These are phyloP conservation scores for Artemia sp. DNA, from an alignment of 2,888 invertebrate species.

Conservation along the genomic window DNA sequence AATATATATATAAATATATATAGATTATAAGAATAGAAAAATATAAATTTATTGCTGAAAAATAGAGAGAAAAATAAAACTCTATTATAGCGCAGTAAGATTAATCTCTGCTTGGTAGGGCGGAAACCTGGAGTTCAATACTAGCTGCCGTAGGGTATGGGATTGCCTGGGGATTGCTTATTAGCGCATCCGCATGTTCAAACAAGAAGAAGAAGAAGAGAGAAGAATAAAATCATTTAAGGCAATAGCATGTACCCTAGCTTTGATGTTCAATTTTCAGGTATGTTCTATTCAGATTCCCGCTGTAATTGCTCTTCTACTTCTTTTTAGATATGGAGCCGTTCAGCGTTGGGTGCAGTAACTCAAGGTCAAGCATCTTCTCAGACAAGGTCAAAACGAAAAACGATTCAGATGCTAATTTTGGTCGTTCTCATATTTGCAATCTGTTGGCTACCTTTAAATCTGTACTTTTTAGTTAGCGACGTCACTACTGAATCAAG, in stretches of 20 bases:
- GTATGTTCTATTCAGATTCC: neutral
- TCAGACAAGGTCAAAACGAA: conserved; percentile 32
- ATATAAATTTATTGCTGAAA: too few species aligned
- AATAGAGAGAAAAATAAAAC: too few species aligned
- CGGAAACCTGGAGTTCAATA: too few species aligned
- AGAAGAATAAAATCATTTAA: neutral
- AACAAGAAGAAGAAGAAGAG: too few species aligned
- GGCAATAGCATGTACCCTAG: neutral
- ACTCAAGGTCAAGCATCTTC: conserved; percentile 32
- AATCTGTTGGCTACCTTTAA: conserved; percentile 36
- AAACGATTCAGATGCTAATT: conserved; percentile 35
- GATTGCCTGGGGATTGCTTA: too few species aligned
- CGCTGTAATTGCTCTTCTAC: neutral
- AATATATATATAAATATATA: too few species aligned
- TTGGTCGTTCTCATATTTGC: conserved; percentile 34
- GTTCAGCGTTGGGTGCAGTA: conserved; percentile 31
- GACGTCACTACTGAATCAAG: conserved; percentile 30
- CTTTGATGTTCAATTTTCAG: too few species aligned
- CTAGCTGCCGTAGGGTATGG: too few species aligned
- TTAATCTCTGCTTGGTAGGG: too few species aligned
- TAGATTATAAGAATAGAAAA: too few species aligned
- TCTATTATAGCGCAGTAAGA: too few species aligned
- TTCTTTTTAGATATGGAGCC: conserved; percentile 28
- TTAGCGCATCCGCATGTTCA: too few species aligned
- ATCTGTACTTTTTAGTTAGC: conserved; percentile 33